Base-by-base conservation (phyloP, 2,797 vertebrate genomes). In the Lithobates pipiens region DNA sequence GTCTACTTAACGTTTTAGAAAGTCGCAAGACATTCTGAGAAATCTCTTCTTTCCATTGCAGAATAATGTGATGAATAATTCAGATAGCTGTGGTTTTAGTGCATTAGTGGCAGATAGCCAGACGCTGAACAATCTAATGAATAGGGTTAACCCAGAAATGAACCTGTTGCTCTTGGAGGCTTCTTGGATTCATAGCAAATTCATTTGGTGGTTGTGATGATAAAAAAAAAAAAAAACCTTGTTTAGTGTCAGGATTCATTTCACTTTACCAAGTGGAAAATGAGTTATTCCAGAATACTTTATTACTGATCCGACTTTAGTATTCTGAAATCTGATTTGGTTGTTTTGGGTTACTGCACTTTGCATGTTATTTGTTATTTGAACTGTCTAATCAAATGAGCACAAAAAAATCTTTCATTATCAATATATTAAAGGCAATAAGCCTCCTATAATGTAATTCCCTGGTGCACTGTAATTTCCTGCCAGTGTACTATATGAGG, bases 201-300 rank as follows among this genome's bases (percentile, higher is more conserved):
- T 69, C 25, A 79, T 79, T 69, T 69, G 10, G 63, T 78, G 76
- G 61, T 69, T 79, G 42, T 42, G 13, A 32, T 63, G 29, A 29
- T 29, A 29, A 29, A 29, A 29, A 29, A 29, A 29, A 29, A 29
- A 54, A 54, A 46, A 46, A 46, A 5, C 18, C 16, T 18, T 18
- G 50, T 16, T 46, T 16, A 16, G 5, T 54, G 15, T 16, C 50
- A 18, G 50, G 16, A 18, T 54, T 54, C 2, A 16, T 50, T 50
- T 50, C 50, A 54, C 15, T 54, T 16, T 54, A 16, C 50, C 50
- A 5, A 54, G 16, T 18, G 44, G 10, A 13, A 46, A 46, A 46
- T 46, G 0, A 54, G 15, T 54, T 54, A 16, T 54, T 54, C 16
- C 50, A 16, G 4, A 54, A 18, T 54, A 1, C 4, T 15, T 5